A percentile compares a stretch with the other conserved stretches of the same genome.
phyloP scores from a whole-genome alignment of 2,797 vertebrate species.

The Betta splendens region DNA sequence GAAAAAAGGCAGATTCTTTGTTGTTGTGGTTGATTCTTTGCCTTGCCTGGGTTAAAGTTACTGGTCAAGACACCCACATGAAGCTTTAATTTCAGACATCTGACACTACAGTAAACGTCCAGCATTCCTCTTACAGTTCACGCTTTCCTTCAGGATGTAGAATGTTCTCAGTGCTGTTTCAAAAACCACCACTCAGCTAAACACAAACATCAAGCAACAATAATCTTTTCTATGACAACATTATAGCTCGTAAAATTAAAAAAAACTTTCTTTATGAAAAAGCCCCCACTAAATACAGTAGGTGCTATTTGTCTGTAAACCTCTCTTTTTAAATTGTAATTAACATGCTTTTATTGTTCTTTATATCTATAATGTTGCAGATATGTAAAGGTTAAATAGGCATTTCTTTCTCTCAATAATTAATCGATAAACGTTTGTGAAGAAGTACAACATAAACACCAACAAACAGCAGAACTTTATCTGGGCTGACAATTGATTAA shows the following conservation, averaged over 20 bases:
- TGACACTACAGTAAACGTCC: constrained; percentile 32
- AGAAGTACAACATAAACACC: neutral
- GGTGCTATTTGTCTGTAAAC: neutral
- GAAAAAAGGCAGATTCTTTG: too few species aligned
- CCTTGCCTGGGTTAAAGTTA: constrained; percentile 3
- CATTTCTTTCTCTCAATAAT: too few species aligned
- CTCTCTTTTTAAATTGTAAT: too few species aligned
- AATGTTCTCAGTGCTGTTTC: too few species aligned
- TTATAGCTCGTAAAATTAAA: too few species aligned
- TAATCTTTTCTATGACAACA: neutral
- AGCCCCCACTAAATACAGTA: too few species aligned
- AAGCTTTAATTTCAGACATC: constrained; percentile 24
- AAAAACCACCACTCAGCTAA: neutral
- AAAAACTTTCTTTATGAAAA: neutral
- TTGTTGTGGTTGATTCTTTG: too few species aligned
- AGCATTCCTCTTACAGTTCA: neutral
- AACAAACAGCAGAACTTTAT: neutral
- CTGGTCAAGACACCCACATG: neutral
- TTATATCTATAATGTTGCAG: neutral
- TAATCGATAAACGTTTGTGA: neutral
- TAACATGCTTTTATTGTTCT: too few species aligned
- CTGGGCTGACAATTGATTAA: neutral
- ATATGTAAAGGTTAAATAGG: neutral
- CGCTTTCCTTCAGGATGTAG: neutral
- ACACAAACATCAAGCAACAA: neutral